Percentiles rank a stretch among this genome's conserved stretches.
Conservation (phyloP, 2,113 vertebrate genomes). For the Leucoraja erinaceus region DNA sequence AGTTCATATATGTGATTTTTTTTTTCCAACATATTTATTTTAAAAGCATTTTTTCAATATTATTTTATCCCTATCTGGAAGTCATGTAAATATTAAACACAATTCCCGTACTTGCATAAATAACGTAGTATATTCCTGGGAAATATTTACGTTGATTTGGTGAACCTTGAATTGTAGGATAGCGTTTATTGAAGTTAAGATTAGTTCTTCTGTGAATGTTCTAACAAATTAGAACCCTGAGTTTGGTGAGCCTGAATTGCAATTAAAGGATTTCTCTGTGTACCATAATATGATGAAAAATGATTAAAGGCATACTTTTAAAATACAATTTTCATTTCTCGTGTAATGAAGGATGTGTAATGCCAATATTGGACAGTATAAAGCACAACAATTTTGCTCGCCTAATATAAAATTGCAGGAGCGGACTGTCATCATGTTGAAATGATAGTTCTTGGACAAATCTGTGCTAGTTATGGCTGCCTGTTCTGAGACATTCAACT, state of each 20-base stretch:
- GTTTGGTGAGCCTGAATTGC: not conserved
- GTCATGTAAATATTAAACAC: too few species aligned
- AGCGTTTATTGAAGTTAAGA: not conserved
- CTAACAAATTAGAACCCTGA: not conserved
- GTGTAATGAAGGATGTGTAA: not conserved
- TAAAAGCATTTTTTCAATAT: too few species aligned
- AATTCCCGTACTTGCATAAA: too few species aligned
- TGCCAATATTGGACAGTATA: not conserved
- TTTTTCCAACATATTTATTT: too few species aligned
- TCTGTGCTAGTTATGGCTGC: too few species aligned
- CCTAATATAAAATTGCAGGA: not conserved
- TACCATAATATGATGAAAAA: not conserved
- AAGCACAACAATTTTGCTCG: not conserved
- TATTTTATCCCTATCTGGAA: too few species aligned
- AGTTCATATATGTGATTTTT: too few species aligned
- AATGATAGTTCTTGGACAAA: not conserved
- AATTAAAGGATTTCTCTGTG: not conserved
- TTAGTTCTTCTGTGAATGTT: not conserved
- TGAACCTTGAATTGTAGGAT: too few species aligned
- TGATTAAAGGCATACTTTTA: not conserved
- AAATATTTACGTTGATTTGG: too few species aligned
- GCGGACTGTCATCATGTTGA: not conserved
- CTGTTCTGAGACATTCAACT: too few species aligned
- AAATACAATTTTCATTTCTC: not conserved
- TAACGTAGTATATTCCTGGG: too few species aligned